phyloP scores from a whole-genome alignment of 1,140 invertebrate genomes.

The Lepidurus packardi region DNA sequence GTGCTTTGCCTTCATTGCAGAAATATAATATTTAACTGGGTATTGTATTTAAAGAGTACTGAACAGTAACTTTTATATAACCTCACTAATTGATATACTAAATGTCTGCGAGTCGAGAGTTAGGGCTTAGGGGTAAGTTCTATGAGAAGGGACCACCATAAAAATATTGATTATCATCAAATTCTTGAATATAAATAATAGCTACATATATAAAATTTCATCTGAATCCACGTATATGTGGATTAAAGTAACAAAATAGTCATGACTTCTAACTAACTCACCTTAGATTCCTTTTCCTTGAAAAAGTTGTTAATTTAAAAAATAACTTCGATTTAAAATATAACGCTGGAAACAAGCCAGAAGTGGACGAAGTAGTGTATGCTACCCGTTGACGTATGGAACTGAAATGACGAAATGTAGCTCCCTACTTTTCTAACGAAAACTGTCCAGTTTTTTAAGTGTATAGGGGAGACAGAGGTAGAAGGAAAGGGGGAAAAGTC shows the following conservation, averaged over 20 bases:
- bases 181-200: background rate
- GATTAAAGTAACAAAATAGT: background rate
- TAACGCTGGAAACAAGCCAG: background rate
- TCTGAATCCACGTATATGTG: slow-evolving; percentile 1
- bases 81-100: background rate
- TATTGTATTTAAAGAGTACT: background rate
- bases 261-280: background rate
- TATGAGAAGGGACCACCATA: background rate
- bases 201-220: background rate
- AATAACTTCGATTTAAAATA: background rate
- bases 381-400: background rate
- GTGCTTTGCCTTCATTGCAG: background rate
- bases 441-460: background rate
- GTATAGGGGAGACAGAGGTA: background rate
- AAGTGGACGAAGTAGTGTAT: background rate
- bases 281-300: background rate
- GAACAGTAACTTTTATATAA: background rate
- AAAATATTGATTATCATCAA: background rate
- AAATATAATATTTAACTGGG: background rate
- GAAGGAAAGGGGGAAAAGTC: background rate
- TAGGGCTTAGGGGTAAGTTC: background rate
- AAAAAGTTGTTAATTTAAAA: background rate
- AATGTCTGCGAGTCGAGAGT: background rate
- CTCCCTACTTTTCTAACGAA: background rate
- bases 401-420: background rate